Evolutionary conservation across 2,797 vertebrate genomes (phyloP).

Genomic region (Potorous gilbertii): DNA sequence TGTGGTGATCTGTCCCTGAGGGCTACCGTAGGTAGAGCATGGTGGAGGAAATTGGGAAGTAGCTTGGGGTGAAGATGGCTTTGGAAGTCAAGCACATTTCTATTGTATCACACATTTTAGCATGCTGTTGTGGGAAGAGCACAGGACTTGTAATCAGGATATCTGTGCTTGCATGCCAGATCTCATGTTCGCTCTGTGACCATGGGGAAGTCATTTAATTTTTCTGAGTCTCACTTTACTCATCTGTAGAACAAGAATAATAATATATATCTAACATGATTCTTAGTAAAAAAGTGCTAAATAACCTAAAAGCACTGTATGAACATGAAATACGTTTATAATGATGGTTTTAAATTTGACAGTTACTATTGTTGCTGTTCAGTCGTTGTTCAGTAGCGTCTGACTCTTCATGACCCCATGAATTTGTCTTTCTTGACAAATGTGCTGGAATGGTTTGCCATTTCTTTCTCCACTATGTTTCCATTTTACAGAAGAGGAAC

Average conservation of each 20-base stretch:
- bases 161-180: slow-evolving; percentile 17
- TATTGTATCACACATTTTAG: neutral
- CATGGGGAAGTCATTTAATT: slow-evolving; percentile 5
- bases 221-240: slow-evolving; percentile 29
- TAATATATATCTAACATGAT: neutral
- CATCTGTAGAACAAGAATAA: slow-evolving; percentile 5
- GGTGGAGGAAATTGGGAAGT: no score
- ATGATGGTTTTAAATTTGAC: neutral
- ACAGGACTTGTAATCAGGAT: slow-evolving; percentile 36
- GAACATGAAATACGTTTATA: slow-evolving; percentile 7
- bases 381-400: no score
- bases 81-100: neutral
- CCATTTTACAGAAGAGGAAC: neutral
- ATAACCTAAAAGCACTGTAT: slow-evolving; percentile 15
- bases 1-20: neutral
- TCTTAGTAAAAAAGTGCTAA: neutral
- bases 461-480: neutral
- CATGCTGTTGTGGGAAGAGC: neutral
- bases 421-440: neutral
- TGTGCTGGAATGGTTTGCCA: neutral
- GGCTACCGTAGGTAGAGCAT: no score
- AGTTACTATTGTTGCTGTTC: neutral
- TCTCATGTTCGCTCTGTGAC: slow-evolving; percentile 20
- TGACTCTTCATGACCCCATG: neutral
- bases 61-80: neutral